Percentiles rank a stretch among this genome's conserved stretches.
Evolutionary conservation across 2,888 invertebrate species (phyloP).

Genomic region (Acanthosepion pharaonis): DNA sequence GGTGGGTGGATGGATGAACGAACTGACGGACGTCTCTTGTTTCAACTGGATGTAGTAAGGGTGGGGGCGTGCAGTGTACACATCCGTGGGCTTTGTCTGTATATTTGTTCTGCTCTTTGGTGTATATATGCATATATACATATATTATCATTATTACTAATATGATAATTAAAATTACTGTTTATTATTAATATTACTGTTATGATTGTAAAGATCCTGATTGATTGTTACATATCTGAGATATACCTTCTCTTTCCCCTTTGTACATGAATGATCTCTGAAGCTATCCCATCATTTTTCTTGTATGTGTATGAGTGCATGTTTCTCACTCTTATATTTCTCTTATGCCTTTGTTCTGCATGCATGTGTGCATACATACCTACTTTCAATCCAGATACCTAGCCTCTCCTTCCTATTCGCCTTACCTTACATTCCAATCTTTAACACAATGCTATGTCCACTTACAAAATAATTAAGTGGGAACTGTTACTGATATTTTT

Average conservation of each 20-base stretch:
- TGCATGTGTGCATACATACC: background rate
- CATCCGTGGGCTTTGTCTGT: conserved; percentile 40
- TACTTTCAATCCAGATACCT: background rate
- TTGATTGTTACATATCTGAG: conserved; percentile 34
- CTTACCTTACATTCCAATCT: conserved; percentile 25
- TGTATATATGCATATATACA: conserved; percentile 23
- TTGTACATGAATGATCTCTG: background rate
- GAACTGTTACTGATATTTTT: background rate
- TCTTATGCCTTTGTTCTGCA: background rate
- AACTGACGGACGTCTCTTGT: conserved; percentile 18
- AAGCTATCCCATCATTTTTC: background rate
- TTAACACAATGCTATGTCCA: conserved; percentile 34
- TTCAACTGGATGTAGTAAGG: conserved; percentile 37
- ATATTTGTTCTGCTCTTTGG: conserved; percentile 42
- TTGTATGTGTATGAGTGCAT: background rate
- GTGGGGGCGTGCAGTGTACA: conserved; percentile 38
- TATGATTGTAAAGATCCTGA: background rate
- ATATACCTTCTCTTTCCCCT: background rate
- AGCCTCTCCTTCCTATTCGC: background rate
- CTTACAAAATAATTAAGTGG: conserved; percentile 15
- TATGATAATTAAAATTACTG: conserved; percentile 37
- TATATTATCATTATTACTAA: conserved; percentile 40
- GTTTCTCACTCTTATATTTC: background rate
- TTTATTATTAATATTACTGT: background rate
- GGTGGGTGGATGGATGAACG: conserved; percentile 34